Evolutionary conservation across 2,888 invertebrate genomes (phyloP).

Genomic region (Sesia bembeciformis): DNA sequence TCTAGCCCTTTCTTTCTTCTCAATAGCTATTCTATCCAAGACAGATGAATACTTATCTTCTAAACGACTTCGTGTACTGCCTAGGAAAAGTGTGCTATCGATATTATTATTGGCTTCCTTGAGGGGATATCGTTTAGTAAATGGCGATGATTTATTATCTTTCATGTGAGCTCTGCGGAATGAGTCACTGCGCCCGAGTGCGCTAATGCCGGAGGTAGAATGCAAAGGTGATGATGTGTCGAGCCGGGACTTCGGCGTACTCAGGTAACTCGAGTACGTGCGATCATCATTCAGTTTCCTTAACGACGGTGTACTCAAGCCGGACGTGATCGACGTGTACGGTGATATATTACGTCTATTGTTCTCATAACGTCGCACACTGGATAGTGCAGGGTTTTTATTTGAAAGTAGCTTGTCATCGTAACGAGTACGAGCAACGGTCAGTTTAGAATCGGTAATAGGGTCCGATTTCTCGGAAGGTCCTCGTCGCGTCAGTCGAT

Average conservation of each 20-base stretch:
- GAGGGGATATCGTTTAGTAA: conserved; percentile 57
- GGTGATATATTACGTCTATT: conserved; percentile 51
- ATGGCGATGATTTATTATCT: conserved; percentile 59
- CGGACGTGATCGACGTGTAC: conserved; percentile 45
- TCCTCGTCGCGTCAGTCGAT: conserved; percentile 84
- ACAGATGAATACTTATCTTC: conserved; percentile 88
- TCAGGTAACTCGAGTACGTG: conserved; percentile 55
- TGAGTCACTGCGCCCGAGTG: conserved; percentile 61
- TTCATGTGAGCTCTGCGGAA: conserved; percentile 60
- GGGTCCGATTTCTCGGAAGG: conserved; percentile 81
- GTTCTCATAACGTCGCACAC: conserved; percentile 59
- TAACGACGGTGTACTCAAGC: conserved; percentile 24
- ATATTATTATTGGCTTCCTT: conserved; percentile 66
- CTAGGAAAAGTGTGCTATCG: conserved; percentile 52
- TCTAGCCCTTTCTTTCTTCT: conserved; percentile 70
- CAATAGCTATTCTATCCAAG: conserved; percentile 79
- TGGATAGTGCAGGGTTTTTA: conserved; percentile 48
- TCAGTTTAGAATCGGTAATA: conserved; percentile 42
- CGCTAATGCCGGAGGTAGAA: conserved; percentile 47
- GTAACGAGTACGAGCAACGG: conserved; percentile 43
- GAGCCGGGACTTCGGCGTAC: conserved; percentile 43
- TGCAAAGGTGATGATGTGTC: conserved; percentile 61
- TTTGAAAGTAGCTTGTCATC: conserved; percentile 53
- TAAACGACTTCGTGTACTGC: conserved; percentile 78
- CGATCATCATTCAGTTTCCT: conserved; percentile 58